A percentile compares a stretch with the other conserved stretches of the same genome.
Evolutionary conservation across 2,113 vertebrate species (phyloP).

Genomic region (Eretmochelys imbricata): DNA sequence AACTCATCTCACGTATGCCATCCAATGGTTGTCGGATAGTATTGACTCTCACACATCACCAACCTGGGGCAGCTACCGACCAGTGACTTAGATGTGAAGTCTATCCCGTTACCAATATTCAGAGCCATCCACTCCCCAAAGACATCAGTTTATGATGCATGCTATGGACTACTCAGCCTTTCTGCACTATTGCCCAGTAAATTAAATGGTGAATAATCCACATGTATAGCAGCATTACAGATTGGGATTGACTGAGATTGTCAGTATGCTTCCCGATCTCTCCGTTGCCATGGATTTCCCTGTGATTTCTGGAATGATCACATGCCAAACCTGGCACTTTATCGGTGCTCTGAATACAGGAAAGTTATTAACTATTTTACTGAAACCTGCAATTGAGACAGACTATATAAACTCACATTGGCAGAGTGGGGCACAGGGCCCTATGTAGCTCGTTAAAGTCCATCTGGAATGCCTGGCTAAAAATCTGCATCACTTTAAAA

Average conservation of each 20-base stretch:
- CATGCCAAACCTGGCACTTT: background rate
- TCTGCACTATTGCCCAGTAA: background rate
- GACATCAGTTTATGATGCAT: background rate
- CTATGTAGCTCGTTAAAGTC: background rate
- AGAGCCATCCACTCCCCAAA: background rate
- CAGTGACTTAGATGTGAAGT: background rate
- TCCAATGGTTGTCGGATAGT: background rate
- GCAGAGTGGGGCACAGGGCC: background rate
- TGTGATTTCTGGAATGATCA: background rate
- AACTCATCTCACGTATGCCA: background rate
- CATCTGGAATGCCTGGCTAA: background rate
- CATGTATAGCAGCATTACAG: background rate
- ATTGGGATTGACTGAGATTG: background rate
- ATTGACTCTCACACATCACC: background rate
- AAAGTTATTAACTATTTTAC: background rate
- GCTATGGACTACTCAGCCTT: background rate
- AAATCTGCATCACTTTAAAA: constrained; percentile 32
- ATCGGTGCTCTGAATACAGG: background rate
- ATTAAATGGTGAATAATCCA: background rate
- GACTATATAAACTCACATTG: background rate
- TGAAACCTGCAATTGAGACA: background rate
- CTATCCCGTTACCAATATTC: background rate
- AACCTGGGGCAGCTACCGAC: background rate
- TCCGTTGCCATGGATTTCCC: background rate
- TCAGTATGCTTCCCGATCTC: background rate